A percentile compares a stretch with the other conserved stretches of the same genome.
Conservation (phyloP, 2,888 invertebrate genomes). For the Molorchus minor region DNA sequence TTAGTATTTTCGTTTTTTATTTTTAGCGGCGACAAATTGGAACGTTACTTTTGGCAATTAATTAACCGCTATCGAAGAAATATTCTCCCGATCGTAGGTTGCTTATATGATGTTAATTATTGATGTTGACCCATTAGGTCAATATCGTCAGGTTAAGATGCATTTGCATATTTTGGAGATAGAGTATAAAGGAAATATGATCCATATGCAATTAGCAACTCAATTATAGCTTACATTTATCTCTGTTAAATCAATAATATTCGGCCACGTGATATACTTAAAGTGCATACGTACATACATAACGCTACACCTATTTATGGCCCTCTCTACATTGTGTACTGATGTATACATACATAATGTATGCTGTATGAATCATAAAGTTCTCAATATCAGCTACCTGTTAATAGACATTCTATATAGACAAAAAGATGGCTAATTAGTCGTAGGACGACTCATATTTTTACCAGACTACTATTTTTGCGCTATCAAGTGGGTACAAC, state of each 20-base stretch:
- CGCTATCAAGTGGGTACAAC: no score
- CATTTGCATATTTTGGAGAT: constrained; percentile 6
- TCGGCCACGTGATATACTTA: background rate
- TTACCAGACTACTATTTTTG: no score
- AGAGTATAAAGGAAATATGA: constrained; percentile 33
- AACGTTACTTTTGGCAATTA: background rate
- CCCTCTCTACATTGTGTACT: no score
- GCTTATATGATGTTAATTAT: no score
- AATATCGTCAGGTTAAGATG: background rate
- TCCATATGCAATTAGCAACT: constrained; percentile 33
- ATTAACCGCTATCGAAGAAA: background rate
- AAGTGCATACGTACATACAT: no score
- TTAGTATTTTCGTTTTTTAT: background rate
- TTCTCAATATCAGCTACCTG: no score
- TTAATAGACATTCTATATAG: no score
- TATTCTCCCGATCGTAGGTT: constrained; percentile 3
- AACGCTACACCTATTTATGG: no score
- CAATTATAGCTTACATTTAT: constrained; percentile 34
- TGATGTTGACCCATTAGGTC: background rate
- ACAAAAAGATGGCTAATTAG: no score
- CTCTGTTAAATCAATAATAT: constrained; percentile 18
- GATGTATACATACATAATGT: no score
- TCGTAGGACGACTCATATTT: no score
- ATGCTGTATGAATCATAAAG: no score
- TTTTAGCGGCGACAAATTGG: background rate